phyloP scores from a whole-genome alignment of 1,140 invertebrate genomes.

The Dendrolimus kikuchii region DNA sequence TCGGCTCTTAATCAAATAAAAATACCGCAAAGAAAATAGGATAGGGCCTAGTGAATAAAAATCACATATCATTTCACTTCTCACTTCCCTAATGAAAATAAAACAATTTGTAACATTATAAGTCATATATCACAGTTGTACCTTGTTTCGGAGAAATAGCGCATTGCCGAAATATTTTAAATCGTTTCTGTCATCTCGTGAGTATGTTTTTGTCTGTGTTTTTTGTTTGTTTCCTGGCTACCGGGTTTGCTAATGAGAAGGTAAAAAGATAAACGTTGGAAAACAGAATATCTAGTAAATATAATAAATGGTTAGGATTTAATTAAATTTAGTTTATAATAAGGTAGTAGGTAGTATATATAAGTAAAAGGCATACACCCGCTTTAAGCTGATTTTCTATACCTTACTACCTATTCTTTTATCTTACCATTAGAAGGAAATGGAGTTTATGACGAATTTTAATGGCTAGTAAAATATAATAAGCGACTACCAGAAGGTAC shows the following conservation, averaged over 20 bases:
- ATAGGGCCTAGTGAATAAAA: not conserved
- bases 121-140: slow-evolving; percentile 48
- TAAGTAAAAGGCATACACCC: no score
- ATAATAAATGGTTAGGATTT: not conserved
- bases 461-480: no score
- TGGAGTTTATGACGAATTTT: no score
- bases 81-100: slow-evolving; percentile 4
- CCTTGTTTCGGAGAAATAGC: slow-evolving; percentile 54
- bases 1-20: not conserved
- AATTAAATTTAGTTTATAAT: no score
- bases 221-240: slow-evolving; percentile 29
- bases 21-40: not conserved
- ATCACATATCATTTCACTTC: no score
- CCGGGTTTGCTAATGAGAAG: slow-evolving; percentile 49
- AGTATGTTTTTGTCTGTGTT: slow-evolving; percentile 37
- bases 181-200: slow-evolving; percentile 53
- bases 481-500: no score
- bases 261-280: slow-evolving; percentile 4
- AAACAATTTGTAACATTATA: slow-evolving; percentile 55
- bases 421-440: no score
- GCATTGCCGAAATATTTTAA: slow-evolving; percentile 63
- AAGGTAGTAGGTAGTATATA: no score
- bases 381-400: no score
- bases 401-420: no score
- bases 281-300: not conserved